These are phyloP conservation scores for Thymelicus lineola DNA, from an alignment of 2,888 invertebrate genomes.

Conservation along the genomic window DNA sequence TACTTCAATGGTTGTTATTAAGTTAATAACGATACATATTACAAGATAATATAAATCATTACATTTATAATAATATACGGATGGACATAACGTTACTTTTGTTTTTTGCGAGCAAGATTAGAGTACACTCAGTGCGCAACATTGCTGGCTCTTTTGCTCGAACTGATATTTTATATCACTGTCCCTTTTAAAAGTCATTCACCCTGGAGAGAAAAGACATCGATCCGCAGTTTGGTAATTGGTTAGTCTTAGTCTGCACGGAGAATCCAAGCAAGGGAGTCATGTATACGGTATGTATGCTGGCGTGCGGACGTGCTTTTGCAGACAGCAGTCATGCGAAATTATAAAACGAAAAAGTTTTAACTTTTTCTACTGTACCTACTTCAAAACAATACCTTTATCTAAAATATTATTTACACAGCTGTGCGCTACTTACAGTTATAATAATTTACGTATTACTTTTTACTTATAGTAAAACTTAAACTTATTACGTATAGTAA, in stretches of 20 bases:
- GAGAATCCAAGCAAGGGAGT: slow-evolving; percentile 1
- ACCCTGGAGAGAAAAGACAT: neutral
- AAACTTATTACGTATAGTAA: too few relatives aligned
- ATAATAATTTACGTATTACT: too few relatives aligned
- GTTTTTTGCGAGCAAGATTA: neutral
- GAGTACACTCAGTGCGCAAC: slow-evolving; percentile 4
- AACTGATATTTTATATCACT: neutral
- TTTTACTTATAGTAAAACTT: too few relatives aligned
- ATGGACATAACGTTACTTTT: too few relatives aligned
- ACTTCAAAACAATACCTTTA: neutral
- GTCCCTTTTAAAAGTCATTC: slow-evolving; percentile 10
- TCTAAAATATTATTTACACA: neutral
- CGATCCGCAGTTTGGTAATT: neutral
- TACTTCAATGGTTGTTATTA: too few relatives aligned
- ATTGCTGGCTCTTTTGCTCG: neutral
- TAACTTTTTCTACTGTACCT: neutral
- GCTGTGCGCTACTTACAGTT: neutral
- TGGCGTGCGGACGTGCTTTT: neutral
- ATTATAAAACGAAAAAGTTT: neutral
- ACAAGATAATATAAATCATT: too few relatives aligned
- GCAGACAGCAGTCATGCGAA: neutral
- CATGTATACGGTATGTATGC: slow-evolving; percentile 4
- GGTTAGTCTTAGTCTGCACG: slow-evolving; percentile 1
- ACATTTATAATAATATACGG: too few relatives aligned
- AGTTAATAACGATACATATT: too few relatives aligned